Evolutionary conservation across 1,140 invertebrate genomes (phyloP).

Genomic region (Zaprionus tsacasi): DNA sequence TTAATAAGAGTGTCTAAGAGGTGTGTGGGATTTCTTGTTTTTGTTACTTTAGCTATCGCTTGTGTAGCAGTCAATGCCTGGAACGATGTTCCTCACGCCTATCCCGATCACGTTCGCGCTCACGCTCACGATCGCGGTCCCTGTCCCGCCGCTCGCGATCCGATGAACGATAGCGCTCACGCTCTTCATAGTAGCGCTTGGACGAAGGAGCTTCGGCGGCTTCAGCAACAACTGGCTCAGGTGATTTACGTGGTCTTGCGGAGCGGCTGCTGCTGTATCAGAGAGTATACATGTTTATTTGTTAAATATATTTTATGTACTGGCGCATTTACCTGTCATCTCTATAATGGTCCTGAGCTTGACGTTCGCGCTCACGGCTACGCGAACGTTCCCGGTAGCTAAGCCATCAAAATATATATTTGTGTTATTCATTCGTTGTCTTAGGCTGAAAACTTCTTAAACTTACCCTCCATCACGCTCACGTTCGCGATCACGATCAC

Average conservation of each 20-base stretch:
- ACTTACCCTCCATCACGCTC: conserved; percentile 86
- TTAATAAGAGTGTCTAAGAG: conserved; percentile 60
- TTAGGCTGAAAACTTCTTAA: not conserved
- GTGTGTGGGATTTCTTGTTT: conserved; percentile 50
- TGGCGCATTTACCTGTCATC: conserved; percentile 88
- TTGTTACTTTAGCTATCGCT: conserved; percentile 59
- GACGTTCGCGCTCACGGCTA: conserved; percentile 86
- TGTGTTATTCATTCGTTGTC: not conserved
- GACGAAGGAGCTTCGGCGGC: conserved; percentile 85
- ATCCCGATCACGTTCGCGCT: conserved; percentile 88
- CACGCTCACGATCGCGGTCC: conserved; percentile 88
- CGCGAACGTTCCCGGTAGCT: conserved; percentile 86
- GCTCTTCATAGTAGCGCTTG: conserved; percentile 90
- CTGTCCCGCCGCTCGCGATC: conserved; percentile 88
- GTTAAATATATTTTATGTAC: not conserved
- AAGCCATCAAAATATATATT: conserved; percentile 13
- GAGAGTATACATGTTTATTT: conserved; percentile 8
- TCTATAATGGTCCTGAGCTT: conserved; percentile 87
- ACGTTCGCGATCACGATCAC: conserved; percentile 89
- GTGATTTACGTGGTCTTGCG: conserved; percentile 87
- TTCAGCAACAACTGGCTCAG: conserved; percentile 85
- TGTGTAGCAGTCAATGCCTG: conserved; percentile 86
- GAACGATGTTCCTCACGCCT: conserved; percentile 89
- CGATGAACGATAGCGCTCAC: conserved; percentile 90
- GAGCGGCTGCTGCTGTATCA: conserved; percentile 84